Evolutionary conservation across 2,797 vertebrate species (phyloP).

Genomic region (Melanotaenia nigrans): DNA sequence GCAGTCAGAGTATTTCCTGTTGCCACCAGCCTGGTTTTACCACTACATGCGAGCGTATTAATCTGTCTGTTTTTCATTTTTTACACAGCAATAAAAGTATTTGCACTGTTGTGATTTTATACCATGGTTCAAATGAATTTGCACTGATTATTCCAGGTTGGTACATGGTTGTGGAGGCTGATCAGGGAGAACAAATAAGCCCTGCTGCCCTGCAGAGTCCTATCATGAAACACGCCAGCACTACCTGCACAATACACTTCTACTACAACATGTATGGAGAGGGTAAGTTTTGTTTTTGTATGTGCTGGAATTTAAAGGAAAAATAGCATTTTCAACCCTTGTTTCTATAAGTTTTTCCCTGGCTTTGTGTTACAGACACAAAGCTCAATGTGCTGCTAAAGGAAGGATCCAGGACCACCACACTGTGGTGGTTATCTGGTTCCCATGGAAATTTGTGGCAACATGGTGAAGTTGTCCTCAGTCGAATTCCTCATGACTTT

Average conservation of each 20-base stretch:
- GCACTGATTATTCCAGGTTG: constrained; percentile 70
- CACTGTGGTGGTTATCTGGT: constrained; percentile 76
- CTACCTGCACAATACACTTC: constrained; percentile 78
- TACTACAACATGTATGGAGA: constrained; percentile 80
- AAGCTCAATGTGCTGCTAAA: constrained; percentile 71
- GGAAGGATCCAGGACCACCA: constrained; percentile 63
- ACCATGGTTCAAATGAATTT: neutral
- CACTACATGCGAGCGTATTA: neutral
- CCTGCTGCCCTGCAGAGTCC: constrained; percentile 77
- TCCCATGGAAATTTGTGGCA: constrained; percentile 72
- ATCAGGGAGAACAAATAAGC: constrained; percentile 59
- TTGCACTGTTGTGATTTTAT: neutral
- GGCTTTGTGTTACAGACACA: constrained; percentile 55
- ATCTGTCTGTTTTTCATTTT: neutral
- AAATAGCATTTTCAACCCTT: too few species aligned
- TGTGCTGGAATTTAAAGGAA: neutral
- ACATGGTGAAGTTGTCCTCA: constrained; percentile 63
- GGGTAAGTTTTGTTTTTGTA: constrained; percentile 62
- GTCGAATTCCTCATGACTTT: constrained; percentile 74
- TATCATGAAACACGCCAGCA: constrained; percentile 72
- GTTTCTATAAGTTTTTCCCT: neutral
- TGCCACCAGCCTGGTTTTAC: neutral
- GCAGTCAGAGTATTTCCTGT: neutral
- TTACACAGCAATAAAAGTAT: neutral
- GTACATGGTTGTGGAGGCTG: constrained; percentile 77